Conservation (phyloP, 2,113 vertebrate genomes). For the Austrofundulus limnaeus region DNA sequence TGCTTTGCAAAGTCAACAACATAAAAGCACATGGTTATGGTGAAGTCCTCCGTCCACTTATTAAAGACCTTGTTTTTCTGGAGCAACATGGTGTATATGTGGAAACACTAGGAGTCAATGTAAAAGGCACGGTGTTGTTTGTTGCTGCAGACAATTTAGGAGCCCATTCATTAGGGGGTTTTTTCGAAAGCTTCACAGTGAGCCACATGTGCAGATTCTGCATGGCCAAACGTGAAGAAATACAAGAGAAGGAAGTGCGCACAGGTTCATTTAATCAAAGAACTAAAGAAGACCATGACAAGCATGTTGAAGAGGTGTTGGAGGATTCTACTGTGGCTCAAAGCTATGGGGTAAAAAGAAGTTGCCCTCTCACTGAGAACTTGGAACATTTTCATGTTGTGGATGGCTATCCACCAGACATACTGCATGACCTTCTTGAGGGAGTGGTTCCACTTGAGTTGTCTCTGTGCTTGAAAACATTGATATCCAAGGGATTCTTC, state of each 20-base stretch:
- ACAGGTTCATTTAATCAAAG: slow-evolving; percentile 17
- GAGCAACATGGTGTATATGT: slow-evolving; percentile 17
- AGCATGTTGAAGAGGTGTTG: slow-evolving; percentile 22
- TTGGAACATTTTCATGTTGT: slow-evolving; percentile 36
- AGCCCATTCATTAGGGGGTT: slow-evolving; percentile 18
- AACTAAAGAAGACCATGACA: slow-evolving; percentile 31
- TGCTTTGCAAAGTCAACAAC: slow-evolving; percentile 14
- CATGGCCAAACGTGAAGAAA: slow-evolving; percentile 16
- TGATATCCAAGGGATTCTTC: slow-evolving; percentile 26
- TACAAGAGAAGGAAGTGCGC: slow-evolving; percentile 1
- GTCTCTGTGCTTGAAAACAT: slow-evolving; percentile 5
- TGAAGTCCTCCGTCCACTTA: slow-evolving; percentile 11
- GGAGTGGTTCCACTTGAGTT: slow-evolving; percentile 6
- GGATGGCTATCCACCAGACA: slow-evolving; percentile 15
- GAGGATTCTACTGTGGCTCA: background rate
- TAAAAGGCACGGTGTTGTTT: slow-evolving; percentile 14
- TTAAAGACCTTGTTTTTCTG: slow-evolving; percentile 14
- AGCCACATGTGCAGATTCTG: background rate
- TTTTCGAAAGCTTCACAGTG: slow-evolving; percentile 19
- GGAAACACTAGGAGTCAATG: slow-evolving; percentile 1
- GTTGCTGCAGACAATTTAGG: background rate
- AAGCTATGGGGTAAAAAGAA: slow-evolving; percentile 15
- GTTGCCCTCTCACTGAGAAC: slow-evolving; percentile 6
- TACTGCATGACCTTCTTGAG: slow-evolving; percentile 39
- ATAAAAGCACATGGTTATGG: slow-evolving; percentile 13